Percentiles rank a stretch among this genome's conserved stretches.
Evolutionary conservation across 2,113 vertebrate species (phyloP).

Genomic region (Amphiprion ocellaris): DNA sequence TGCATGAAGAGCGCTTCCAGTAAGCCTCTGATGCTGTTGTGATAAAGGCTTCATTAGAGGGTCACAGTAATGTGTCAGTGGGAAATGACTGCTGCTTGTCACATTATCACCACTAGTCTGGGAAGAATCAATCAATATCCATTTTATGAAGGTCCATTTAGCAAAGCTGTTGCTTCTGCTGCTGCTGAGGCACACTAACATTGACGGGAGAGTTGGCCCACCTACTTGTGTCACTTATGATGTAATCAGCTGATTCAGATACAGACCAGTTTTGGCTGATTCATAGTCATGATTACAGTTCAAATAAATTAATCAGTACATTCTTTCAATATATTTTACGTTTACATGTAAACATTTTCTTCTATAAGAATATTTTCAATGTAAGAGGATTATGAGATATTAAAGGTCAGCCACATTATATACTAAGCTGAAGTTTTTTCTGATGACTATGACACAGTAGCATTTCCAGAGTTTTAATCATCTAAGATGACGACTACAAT

Average conservation of each 20-base stretch:
- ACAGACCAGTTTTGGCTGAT: background rate
- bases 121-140: constrained; percentile 75
- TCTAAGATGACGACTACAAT: no score
- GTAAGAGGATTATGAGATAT: background rate
- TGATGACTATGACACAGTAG: no score
- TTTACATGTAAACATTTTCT: no score
- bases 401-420: background rate
- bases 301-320: background rate
- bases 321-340: no score
- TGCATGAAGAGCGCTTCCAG: constrained; percentile 68
- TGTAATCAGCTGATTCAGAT: constrained; percentile 2
- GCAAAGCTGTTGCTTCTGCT: constrained; percentile 44
- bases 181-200: constrained; percentile 10
- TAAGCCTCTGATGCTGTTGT: constrained; percentile 69
- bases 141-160: constrained; percentile 68
- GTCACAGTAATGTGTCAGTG: constrained; percentile 75
- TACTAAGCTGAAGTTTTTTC: no score
- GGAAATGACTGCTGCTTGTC: constrained; percentile 81
- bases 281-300: background rate
- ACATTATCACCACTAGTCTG: constrained; percentile 76
- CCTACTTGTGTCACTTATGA: constrained; percentile 14
- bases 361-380: no score
- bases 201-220: constrained; percentile 21
- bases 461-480: no score
- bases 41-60: constrained; percentile 69